Percentiles rank a stretch among this genome's conserved stretches.
These are phyloP conservation scores for Eupithecia tripunctaria DNA, from an alignment of 2,888 invertebrate genomes.

Conservation along the genomic window DNA sequence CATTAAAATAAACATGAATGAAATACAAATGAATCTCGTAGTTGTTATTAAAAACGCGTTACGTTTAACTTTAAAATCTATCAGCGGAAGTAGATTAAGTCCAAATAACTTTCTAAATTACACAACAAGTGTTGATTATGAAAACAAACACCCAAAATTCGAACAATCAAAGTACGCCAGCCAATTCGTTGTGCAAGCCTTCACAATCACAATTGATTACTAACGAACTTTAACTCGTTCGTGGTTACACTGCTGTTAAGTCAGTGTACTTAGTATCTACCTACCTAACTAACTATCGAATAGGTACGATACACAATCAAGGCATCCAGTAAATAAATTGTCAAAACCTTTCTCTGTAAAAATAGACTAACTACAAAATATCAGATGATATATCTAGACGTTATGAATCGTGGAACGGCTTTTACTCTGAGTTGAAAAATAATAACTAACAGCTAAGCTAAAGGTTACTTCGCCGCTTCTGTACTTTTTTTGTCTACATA, in stretches of 20 bases:
- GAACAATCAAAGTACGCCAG: conserved; percentile 45
- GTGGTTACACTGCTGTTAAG: neutral
- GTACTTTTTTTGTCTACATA: neutral
- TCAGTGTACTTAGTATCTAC: neutral
- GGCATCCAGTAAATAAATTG: neutral
- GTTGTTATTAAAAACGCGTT: conserved; percentile 7
- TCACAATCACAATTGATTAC: conserved; percentile 33
- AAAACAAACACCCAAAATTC: conserved; percentile 41
- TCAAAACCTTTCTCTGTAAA: neutral
- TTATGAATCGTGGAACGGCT: too few relatives aligned
- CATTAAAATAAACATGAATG: neutral
- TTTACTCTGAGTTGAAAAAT: too few relatives aligned
- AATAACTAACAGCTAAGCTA: too few relatives aligned
- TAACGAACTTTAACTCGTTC: conserved; percentile 13
- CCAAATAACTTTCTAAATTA: conserved; percentile 54
- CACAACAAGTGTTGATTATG: conserved; percentile 43
- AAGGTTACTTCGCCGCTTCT: too few relatives aligned
- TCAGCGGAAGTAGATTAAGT: conserved; percentile 18
- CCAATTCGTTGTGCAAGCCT: conserved; percentile 55
- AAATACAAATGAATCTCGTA: neutral
- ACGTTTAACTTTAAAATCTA: neutral
- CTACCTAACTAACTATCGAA: neutral
- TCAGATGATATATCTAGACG: too few relatives aligned
- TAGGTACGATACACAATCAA: neutral
- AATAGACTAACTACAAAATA: neutral